Percentiles rank a stretch among this genome's conserved stretches.
These are phyloP conservation scores for Python bivittatus DNA, from an alignment of 2,113 vertebrate genomes.

Conservation along the genomic window DNA sequence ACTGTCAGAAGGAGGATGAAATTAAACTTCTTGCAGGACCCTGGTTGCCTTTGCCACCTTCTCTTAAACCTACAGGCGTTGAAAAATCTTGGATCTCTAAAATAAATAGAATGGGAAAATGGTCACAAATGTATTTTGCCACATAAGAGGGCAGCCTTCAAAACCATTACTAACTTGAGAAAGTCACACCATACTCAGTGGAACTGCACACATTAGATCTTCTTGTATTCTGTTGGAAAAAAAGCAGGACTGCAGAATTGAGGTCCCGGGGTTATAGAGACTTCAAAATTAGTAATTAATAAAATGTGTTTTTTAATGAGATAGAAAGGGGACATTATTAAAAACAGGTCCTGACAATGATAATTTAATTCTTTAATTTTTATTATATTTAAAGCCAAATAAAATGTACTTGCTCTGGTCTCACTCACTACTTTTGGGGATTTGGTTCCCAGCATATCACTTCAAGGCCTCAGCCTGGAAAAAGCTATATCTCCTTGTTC, in stretches of 20 bases:
- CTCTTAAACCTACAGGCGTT: constrained; percentile 59
- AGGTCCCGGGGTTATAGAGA: background rate
- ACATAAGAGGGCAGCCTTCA: background rate
- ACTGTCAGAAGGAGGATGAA: constrained; percentile 30
- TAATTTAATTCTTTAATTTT: background rate
- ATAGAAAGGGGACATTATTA: background rate
- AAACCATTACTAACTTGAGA: constrained; percentile 20
- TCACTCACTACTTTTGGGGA: background rate
- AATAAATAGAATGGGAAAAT: constrained; percentile 65
- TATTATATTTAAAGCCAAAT: background rate
- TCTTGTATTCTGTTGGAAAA: background rate
- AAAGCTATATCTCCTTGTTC: background rate
- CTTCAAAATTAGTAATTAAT: background rate
- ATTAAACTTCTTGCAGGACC: constrained; percentile 58
- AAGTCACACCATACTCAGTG: background rate
- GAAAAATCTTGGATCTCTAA: constrained; percentile 57
- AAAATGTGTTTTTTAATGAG: background rate
- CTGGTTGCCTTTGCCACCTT: constrained; percentile 77
- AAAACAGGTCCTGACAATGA: background rate
- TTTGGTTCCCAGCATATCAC: background rate
- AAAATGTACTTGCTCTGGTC: background rate
- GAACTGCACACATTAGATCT: background rate
- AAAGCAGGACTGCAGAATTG: background rate
- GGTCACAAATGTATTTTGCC: background rate
- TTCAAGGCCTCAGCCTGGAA: background rate